Evolutionary conservation across 2,797 vertebrate genomes (phyloP).

Genomic region (Botia almorhae): DNA sequence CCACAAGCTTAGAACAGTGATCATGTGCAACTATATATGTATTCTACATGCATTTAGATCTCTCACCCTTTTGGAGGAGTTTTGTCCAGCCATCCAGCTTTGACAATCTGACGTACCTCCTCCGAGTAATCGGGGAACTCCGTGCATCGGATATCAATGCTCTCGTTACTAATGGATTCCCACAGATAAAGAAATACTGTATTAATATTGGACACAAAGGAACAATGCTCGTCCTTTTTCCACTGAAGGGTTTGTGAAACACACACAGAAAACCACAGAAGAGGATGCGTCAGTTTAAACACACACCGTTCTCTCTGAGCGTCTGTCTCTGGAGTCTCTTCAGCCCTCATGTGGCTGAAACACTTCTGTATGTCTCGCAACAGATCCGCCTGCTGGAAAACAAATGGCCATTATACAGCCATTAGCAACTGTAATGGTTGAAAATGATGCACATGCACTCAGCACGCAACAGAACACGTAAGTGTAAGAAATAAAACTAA

Average conservation of each 20-base stretch:
- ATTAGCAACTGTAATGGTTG: background rate
- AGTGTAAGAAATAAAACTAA: background rate
- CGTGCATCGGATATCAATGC: conserved; percentile 44
- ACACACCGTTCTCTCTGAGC: conserved; percentile 12
- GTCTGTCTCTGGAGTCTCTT: background rate
- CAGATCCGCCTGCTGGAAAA: conserved; percentile 13
- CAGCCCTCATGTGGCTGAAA: conserved; percentile 5
- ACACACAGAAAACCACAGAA: background rate
- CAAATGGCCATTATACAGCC: background rate
- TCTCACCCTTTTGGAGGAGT: conserved; percentile 48
- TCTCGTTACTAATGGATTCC: conserved; percentile 24
- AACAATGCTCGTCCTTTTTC: background rate
- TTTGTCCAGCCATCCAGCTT: conserved; percentile 54
- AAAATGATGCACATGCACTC: background rate
- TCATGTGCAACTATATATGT: background rate
- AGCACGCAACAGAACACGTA: background rate
- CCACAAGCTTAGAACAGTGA: background rate
- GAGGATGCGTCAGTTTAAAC: background rate
- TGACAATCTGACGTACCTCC: conserved; percentile 32
- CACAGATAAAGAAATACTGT: conserved; percentile 24
- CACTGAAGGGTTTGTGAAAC: background rate
- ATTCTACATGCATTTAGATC: no score
- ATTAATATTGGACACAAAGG: conserved; percentile 13
- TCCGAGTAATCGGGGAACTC: conserved; percentile 30
- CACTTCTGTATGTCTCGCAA: conserved; percentile 36